phyloP scores from a whole-genome alignment of 2,797 vertebrate genomes.

The Anomalospiza imberbis region DNA sequence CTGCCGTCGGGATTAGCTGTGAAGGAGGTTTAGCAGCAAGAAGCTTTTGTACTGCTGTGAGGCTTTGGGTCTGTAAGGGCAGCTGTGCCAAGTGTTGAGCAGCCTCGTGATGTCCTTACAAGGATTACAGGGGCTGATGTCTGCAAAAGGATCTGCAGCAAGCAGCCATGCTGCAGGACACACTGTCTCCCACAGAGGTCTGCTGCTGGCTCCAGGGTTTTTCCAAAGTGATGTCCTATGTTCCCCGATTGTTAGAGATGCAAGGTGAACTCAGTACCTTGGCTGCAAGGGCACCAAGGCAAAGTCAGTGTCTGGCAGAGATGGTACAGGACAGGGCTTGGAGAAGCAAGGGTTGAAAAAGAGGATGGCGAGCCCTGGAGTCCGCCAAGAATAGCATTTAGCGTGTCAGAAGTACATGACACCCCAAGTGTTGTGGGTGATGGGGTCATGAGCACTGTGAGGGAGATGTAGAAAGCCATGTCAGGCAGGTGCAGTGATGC shows the following conservation, averaged over 20 bases:
- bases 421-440: no score
- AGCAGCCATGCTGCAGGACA: not conserved
- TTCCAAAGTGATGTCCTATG: not conserved
- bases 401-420: not conserved
- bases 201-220: not conserved
- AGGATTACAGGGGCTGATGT: constrained; percentile 16
- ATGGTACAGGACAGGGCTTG: not conserved
- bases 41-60: constrained; percentile 43
- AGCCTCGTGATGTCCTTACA: constrained; percentile 27
- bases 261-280: not conserved
- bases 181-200: not conserved
- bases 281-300: not conserved
- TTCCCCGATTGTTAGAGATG: not conserved
- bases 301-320: not conserved
- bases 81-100: not conserved
- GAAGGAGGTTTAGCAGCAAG: constrained; percentile 21
- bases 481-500: not conserved
- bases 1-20: not conserved
- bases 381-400: not conserved
- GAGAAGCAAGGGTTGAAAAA: not conserved
- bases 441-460: not conserved
- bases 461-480: not conserved
- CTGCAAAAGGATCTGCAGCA: constrained; percentile 11
- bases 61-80: not conserved
- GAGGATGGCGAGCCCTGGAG: not conserved